These are phyloP conservation scores for Ennomos erosarius DNA, from an alignment of 2,888 invertebrate genomes.

Conservation along the genomic window DNA sequence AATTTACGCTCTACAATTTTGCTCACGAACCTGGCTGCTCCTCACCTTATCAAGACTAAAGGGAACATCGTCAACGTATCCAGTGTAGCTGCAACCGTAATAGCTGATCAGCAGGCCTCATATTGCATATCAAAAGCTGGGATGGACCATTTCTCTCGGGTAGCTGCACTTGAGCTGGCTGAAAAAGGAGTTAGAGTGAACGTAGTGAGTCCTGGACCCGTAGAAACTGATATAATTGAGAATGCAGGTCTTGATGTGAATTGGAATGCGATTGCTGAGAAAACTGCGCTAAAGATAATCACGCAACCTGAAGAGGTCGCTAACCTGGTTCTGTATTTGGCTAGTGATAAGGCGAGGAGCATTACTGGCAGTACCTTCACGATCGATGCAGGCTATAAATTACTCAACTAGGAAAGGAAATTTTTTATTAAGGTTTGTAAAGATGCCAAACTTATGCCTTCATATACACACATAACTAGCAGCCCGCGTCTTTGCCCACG, in stretches of 20 bases:
- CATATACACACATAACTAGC: too few species aligned
- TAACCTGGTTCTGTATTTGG: slow-evolving; percentile 49
- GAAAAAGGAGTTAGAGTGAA: slow-evolving; percentile 87
- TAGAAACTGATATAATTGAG: slow-evolving; percentile 63
- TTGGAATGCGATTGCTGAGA: slow-evolving; percentile 5
- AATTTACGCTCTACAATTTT: slow-evolving; percentile 39
- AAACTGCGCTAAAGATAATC: slow-evolving; percentile 25
- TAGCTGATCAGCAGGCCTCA: neutral
- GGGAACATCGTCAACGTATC: slow-evolving; percentile 49
- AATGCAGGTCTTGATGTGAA: slow-evolving; percentile 46
- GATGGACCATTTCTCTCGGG: slow-evolving; percentile 89
- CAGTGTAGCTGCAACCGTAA: slow-evolving; percentile 21
- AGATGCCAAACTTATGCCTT: too few species aligned
- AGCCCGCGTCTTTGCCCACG: too few species aligned
- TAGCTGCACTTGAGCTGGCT: slow-evolving; percentile 87
- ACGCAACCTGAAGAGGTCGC: slow-evolving; percentile 47
- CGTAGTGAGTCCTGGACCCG: slow-evolving; percentile 90
- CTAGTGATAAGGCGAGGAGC: slow-evolving; percentile 50
- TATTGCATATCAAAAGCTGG: slow-evolving; percentile 90
- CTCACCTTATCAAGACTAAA: slow-evolving; percentile 39
- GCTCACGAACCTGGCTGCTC: slow-evolving; percentile 37
- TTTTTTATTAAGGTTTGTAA: too few species aligned
- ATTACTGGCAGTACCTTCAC: slow-evolving; percentile 45
- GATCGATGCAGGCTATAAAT: slow-evolving; percentile 29
- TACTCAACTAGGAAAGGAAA: too few species aligned